Base-by-base conservation (phyloP, 1,140 invertebrate species). In the Drosophila takahashii region DNA sequence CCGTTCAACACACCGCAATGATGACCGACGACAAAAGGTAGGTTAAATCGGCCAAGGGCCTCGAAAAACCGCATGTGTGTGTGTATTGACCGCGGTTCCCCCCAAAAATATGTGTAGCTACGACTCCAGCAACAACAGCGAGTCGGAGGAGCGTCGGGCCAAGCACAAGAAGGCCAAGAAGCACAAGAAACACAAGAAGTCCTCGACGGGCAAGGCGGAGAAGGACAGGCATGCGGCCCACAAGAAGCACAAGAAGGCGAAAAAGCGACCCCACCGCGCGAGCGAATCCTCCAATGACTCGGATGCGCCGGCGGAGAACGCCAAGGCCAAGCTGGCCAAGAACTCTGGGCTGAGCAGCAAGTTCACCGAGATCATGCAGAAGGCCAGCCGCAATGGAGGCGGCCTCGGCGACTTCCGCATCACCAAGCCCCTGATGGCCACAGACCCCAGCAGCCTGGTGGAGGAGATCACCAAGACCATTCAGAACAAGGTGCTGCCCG, bases 181-280 rank as follows among this genome's bases (percentile, higher is more conserved):
- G 64, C 92, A 83, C 59, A 94, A 93, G 70, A 94, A 94, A 75
- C 92, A 94, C 65, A 94, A 94, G 71, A 94, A 93, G 72, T 78
- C 90, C 11, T 54, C 59, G 4, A 48, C 64, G 0, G 32, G 44
- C 9, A 62, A 16, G 39, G 48, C 22, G 75, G 91, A 62, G 71
- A 90, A 92, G 2, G 84, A 75, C 4, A 59, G 75, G 9, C 76
- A 75, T 44, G 41, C 52, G 13, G 41, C 52, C n/a, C 90, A 92
- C 32, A 92, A 87, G 32, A 92, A 85, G 54, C 89, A 90, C 60
- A 92, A 89, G 22, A 92, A 84, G 47, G 59, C 70, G 0, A 91
- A 91, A 51, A 92, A 91, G 56, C 81, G 81, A 29, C 44, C 58
- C 26, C 67, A 73, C 32, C 81, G 62, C 1, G 78, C 65, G 15